Conservation (phyloP, 1,140 invertebrate genomes). For the Littorina saxatilis region DNA sequence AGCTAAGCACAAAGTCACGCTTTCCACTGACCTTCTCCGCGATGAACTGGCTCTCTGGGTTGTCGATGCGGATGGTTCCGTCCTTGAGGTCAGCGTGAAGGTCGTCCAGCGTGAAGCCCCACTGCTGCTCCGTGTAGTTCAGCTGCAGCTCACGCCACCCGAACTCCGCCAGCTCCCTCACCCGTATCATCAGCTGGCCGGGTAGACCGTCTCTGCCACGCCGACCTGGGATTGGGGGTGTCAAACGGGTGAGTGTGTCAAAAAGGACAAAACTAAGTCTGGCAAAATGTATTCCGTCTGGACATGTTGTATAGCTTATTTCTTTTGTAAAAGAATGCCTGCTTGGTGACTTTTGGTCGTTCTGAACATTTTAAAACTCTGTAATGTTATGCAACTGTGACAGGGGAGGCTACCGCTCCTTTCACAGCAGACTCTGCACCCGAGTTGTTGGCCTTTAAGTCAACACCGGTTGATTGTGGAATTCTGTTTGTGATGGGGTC, state of each 20-base stretch:
- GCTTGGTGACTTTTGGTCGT: too few species aligned
- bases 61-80: slow-evolving; percentile 27
- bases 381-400: too few species aligned
- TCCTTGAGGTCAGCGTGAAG: slow-evolving; percentile 34
- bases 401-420: too few species aligned
- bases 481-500: too few species aligned
- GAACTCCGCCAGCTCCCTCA: slow-evolving; percentile 5
- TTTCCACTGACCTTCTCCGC: slow-evolving; percentile 31
- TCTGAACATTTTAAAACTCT: too few species aligned
- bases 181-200: slow-evolving; percentile 27
- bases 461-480: too few species aligned
- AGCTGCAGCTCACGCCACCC: slow-evolving; percentile 25
- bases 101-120: slow-evolving; percentile 28
- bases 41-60: slow-evolving; percentile 30
- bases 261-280: neutral
- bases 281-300: neutral
- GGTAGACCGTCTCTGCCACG: slow-evolving; percentile 19
- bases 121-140: slow-evolving; percentile 22
- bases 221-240: neutral
- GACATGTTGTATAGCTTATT: too few species aligned
- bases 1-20: too few species aligned
- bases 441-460: too few species aligned
- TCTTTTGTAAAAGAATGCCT: too few species aligned
- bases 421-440: too few species aligned
- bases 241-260: too few species aligned